Conservation (phyloP, 2,888 invertebrate genomes). For the Hanleya hanleyi region DNA sequence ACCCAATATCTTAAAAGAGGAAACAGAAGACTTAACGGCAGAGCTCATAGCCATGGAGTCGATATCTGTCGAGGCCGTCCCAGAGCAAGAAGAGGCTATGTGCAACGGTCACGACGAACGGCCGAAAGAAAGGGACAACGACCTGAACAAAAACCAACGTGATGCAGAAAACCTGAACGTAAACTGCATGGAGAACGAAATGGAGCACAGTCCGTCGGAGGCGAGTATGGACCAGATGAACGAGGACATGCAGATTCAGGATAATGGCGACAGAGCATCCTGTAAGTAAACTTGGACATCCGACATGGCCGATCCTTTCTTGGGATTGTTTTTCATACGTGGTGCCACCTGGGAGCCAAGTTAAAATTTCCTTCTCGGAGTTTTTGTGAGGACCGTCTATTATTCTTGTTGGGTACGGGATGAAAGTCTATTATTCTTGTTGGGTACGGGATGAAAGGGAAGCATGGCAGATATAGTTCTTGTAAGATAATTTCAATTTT, state of each 20-base stretch:
- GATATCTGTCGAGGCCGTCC: not conserved
- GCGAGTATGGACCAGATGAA: not conserved
- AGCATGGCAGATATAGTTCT: too few relatives aligned
- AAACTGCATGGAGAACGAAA: slow-evolving; percentile 6
- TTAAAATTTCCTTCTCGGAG: too few relatives aligned
- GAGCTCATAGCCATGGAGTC: not conserved
- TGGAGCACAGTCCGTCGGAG: slow-evolving; percentile 17
- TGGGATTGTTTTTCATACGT: not conserved
- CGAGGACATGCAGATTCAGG: slow-evolving; percentile 1
- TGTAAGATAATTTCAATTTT: too few relatives aligned
- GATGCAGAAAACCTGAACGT: slow-evolving; percentile 21
- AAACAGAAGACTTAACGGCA: not conserved
- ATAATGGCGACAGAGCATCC: not conserved
- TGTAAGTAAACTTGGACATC: too few relatives aligned
- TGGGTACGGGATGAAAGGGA: too few relatives aligned
- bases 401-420: too few relatives aligned
- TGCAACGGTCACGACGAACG: slow-evolving; percentile 35
- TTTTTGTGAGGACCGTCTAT: too few relatives aligned
- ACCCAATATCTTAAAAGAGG: not conserved
- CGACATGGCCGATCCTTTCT: not conserved
- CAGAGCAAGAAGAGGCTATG: not conserved
- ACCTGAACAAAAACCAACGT: slow-evolving; percentile 18
- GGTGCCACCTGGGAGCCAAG: too few relatives aligned
- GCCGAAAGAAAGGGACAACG: slow-evolving; percentile 12
- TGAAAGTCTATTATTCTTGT: too few relatives aligned